Evolutionary conservation across 2,113 vertebrate genomes (phyloP).

Genomic region (Hyperoodon ampullatus): DNA sequence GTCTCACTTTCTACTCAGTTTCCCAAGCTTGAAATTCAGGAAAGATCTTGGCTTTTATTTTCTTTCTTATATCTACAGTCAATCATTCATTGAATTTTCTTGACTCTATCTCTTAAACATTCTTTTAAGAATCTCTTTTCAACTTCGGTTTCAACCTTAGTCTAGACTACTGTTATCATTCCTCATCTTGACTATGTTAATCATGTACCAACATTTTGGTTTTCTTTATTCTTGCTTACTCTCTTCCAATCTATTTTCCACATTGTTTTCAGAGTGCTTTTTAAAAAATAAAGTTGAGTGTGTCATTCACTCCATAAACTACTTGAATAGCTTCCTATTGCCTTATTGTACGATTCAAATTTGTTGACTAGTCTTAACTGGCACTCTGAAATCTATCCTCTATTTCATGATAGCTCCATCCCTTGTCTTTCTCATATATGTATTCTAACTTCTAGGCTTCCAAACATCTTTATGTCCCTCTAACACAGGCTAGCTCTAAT

Average conservation of each 20-base stretch:
- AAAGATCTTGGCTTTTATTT: not conserved
- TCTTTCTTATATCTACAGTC: not conserved
- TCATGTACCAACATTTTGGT: not conserved
- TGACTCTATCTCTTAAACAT: not conserved
- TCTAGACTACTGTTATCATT: not conserved
- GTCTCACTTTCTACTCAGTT: not conserved
- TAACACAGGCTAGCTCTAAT: not conserved
- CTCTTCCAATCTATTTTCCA: not conserved
- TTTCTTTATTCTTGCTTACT: not conserved
- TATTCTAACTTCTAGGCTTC: not conserved
- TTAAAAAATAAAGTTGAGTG: not conserved
- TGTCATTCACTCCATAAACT: not conserved
- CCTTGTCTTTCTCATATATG: not conserved
- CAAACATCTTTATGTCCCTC: not conserved
- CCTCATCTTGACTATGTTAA: not conserved
- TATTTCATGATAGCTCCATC: not conserved
- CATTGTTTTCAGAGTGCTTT: not conserved
- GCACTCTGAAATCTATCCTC: not conserved
- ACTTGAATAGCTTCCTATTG: not conserved
- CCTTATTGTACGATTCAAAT: not conserved
- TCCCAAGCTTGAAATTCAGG: not conserved
- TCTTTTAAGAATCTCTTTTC: not conserved
- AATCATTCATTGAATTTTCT: not conserved
- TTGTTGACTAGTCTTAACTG: not conserved
- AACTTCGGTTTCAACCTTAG: not conserved